Percentiles rank a stretch among this genome's conserved stretches.
These are phyloP conservation scores for Mimumesa dahlbomi DNA, from an alignment of 2,888 invertebrate species.

Conservation along the genomic window DNA sequence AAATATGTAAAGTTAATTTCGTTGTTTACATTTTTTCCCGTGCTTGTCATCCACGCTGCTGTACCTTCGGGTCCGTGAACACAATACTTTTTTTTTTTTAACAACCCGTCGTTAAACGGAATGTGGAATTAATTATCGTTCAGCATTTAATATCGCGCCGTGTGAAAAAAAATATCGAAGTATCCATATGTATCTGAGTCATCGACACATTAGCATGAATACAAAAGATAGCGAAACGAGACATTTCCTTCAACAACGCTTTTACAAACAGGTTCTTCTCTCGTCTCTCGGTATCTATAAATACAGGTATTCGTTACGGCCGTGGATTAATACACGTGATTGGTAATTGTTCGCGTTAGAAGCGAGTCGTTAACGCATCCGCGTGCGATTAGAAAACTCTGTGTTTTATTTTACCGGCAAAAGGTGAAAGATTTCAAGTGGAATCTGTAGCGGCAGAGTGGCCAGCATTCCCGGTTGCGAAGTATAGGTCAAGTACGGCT, in stretches of 20 bases:
- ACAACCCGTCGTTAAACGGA: not conserved
- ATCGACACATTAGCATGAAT: not conserved
- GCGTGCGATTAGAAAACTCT: not conserved
- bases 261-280: not conserved
- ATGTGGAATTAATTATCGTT: not conserved
- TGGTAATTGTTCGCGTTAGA: too few species aligned
- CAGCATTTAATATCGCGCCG: not conserved
- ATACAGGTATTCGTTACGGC: too few species aligned
- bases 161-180: not conserved
- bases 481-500: slow-evolving; percentile 40
- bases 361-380: not conserved
- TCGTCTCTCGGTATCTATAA: not conserved
- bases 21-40: too few species aligned
- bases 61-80: too few species aligned
- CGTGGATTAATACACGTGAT: too few species aligned
- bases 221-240: not conserved
- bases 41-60: too few species aligned
- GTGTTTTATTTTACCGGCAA: not conserved
- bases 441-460: not conserved
- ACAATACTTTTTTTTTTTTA: too few species aligned
- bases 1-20: too few species aligned
- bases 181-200: not conserved
- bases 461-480: not conserved
- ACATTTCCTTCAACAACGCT: not conserved
- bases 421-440: not conserved